Evolutionary conservation across 2,113 vertebrate species (phyloP), one percentile per base, ranked within the genome.

Genomic region (Leucosticte australis): DNA sequence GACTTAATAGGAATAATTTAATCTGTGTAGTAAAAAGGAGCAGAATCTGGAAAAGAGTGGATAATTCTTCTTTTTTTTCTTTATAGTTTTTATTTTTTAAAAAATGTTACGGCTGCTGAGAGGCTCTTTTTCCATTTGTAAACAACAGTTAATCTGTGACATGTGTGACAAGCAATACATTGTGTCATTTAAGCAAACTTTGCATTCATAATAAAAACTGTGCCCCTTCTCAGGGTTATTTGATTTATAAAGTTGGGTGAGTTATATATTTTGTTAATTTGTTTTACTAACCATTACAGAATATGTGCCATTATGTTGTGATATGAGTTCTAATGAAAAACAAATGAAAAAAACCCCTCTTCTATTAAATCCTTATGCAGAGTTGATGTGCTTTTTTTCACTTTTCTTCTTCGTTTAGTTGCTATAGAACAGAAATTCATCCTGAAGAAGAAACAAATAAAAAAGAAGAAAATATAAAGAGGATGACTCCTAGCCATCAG

Each of bases 301-400:
- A 57, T 47, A 39, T 77, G 6, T 46, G 13, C 7, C 22, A 65
- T 77, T 62, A 33, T 65, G 10, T 26, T 77, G 22, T 56, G 47
- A 41, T 73, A 62, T 22, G 23, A 79, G 5, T 15, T 56, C 31
- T 22, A 56, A 13, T 57, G n/a, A 41, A 89, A 84, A 88, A 78
- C 7, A 82, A 75, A 79, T 44, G 1, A 13, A 35, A 63, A 62
- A 62, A 57, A 47, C 0, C 0, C 2, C 2, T 52, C 9, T 18
- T 22, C 7, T 63, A 67, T 85, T 47, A 69, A 56, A 80, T 30
- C 41, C 42, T 70, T 52, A 44, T 57, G 20, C 37, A 56, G 22
- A 44, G 7, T 15, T 69, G 26, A 30, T 23, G 11, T 10, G 2
- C 0, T 2, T 5, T 7, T 50, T 56, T 57, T 37, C 9, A 88